Conservation (phyloP, 2,888 invertebrate species). For the Caenorhabditis zanzibari region DNA sequence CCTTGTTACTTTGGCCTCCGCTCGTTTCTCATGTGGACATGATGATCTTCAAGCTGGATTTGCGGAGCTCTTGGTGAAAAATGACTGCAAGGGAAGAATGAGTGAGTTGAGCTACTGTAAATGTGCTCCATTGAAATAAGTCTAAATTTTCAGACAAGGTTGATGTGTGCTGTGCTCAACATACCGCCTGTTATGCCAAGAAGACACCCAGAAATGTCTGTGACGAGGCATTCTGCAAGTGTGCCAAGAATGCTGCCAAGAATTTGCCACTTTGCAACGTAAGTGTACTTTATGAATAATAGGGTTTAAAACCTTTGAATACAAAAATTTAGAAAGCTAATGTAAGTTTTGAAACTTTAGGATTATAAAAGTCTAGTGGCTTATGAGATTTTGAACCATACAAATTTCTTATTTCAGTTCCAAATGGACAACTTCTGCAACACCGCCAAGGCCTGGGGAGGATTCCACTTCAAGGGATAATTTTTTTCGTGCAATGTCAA, state of each 20-base stretch:
- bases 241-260: conserved; percentile 53
- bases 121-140: too few species aligned
- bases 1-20: conserved; percentile 47
- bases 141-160: conserved; percentile 51
- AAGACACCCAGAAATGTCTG: conserved; percentile 51
- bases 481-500: not conserved
- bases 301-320: too few species aligned
- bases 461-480: conserved; percentile 61
- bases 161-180: conserved; percentile 55
- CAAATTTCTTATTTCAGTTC: conserved; percentile 39
- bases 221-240: conserved; percentile 60
- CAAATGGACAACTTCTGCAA: conserved; percentile 66
- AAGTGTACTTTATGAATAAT: not conserved
- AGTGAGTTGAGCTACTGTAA: conserved; percentile 29
- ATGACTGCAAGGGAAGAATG: conserved; percentile 66
- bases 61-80: conserved; percentile 60
- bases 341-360: too few species aligned
- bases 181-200: conserved; percentile 55
- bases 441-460: conserved; percentile 64
- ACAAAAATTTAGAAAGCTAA: too few species aligned
- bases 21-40: conserved; percentile 63
- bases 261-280: conserved; percentile 58
- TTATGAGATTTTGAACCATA: too few species aligned
- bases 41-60: conserved; percentile 54
- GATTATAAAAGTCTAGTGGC: too few species aligned